Conservation (phyloP, 2,888 invertebrate species). For the Hartigia nigra region DNA sequence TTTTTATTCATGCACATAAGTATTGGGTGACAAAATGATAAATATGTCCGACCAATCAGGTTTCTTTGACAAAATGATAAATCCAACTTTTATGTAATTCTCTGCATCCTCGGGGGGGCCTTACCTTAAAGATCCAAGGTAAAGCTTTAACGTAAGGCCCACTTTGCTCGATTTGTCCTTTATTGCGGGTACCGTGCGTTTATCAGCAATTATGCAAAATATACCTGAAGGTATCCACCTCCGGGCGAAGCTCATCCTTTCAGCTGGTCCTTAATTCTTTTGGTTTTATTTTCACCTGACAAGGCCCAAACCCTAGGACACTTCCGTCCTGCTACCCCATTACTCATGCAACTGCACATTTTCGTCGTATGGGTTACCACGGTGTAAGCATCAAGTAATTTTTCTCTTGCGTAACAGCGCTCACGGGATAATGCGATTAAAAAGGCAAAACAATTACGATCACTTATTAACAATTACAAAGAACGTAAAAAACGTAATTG, state of each 20-base stretch:
- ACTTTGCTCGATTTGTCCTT: conserved; percentile 26
- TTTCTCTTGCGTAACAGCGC: conserved; percentile 46
- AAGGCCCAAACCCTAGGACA: not conserved
- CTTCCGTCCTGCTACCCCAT: not conserved
- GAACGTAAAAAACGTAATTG: conserved; percentile 59
- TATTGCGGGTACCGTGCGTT: conserved; percentile 40
- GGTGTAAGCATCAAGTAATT: conserved; percentile 6
- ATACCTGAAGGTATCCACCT: not conserved
- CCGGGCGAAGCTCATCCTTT: not conserved
- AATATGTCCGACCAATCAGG: not conserved
- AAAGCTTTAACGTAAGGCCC: not conserved
- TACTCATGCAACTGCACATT: not conserved
- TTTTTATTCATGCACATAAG: not conserved
- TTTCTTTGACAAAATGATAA: not conserved
- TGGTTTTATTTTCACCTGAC: not conserved
- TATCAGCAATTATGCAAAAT: conserved; percentile 46
- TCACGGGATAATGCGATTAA: conserved; percentile 55
- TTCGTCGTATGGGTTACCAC: not conserved
- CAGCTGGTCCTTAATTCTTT: not conserved
- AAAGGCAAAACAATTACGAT: conserved; percentile 60
- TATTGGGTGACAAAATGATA: not conserved
- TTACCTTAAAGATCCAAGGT: not conserved
- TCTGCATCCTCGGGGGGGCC: not conserved
- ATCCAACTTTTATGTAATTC: not conserved
- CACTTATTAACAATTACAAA: conserved; percentile 64